Evolutionary conservation across 2,888 invertebrate species (phyloP), one percentile per base, ranked within the genome.

Genomic region (Branchellion lobata): DNA sequence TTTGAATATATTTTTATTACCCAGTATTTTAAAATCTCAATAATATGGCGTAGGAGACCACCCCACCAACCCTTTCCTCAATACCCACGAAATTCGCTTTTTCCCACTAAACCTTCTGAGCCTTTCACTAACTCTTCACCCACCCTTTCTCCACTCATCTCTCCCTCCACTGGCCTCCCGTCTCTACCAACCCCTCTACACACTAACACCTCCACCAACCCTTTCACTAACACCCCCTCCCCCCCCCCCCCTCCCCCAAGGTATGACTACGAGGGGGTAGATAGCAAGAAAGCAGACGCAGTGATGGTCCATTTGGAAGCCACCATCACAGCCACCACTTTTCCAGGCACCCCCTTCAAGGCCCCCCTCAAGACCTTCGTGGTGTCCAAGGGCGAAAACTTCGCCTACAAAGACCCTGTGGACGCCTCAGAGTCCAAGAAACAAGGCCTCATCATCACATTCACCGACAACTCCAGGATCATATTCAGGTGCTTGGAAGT

Each of bases 201-300:
- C n/a, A n/a, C n/a, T n/a, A n/a, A n/a, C n/a, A n/a, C n/a, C 2
- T 18, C 27, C 31, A 21, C 69, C 21, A n/a, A 69, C 69, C 29
- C 31, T 29, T 24, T 29, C 21, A 29, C 14, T 14, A 14, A n/a
- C 21, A n/a, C n/a, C 3, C 65, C n/a, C 3, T 27, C 8, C 8
- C 24, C 8, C 8, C 24, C 3, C 8, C 24, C 8, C 8, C 21
- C 24, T 8, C 3, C n/a, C 65, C 24, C 21, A 3, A 94, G 95
- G 85, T 97, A 98, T 87, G 99, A 99, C 89, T 99, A 98, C 89
- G 99, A 99, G 88, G 94, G 96, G 86, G 95, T 96, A 85, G 93
- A 94, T 61, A 90, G 93, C 69, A 93, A 91, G 3, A 92, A 92
- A 0, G 95, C 96, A 83, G 93, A 93, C 86, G 90, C 93, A 86